phyloP scores from a whole-genome alignment of 2,113 vertebrate species.

The Lasiurus borealis region DNA sequence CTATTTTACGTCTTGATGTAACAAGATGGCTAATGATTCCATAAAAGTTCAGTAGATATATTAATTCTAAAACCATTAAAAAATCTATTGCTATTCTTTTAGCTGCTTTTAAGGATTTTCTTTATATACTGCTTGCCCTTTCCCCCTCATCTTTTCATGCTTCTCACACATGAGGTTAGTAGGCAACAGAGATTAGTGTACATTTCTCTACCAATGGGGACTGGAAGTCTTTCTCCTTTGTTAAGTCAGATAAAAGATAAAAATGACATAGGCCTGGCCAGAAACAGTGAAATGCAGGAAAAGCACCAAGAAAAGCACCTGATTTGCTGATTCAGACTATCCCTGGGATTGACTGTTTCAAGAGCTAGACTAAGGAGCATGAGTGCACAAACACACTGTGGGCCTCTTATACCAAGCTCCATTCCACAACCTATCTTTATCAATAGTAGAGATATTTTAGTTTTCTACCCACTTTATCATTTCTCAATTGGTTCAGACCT shows the following conservation, averaged over 20 bases:
- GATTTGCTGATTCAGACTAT: neutral
- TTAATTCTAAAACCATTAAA: conserved; percentile 21
- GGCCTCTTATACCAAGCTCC: neutral
- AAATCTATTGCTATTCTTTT: neutral
- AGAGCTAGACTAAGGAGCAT: neutral
- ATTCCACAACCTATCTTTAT: neutral
- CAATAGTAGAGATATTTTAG: neutral
- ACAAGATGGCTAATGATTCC: neutral
- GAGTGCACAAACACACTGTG: neutral
- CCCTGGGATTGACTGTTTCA: neutral
- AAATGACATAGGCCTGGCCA: no score
- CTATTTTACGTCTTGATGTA: neutral
- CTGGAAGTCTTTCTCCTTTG: conserved; percentile 1
- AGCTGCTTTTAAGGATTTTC: neutral
- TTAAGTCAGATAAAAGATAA: no score
- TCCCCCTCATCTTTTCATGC: neutral
- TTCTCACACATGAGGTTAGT: neutral
- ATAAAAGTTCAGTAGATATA: neutral
- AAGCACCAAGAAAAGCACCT: neutral
- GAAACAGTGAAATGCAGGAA: neutral
- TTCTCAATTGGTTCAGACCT: conserved; percentile 35
- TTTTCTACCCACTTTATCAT: neutral
- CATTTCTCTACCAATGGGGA: neutral
- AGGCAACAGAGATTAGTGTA: neutral
- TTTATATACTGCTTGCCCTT: neutral